Base-by-base conservation (phyloP, 2,113 vertebrate genomes). In the Perca schrenkii region DNA sequence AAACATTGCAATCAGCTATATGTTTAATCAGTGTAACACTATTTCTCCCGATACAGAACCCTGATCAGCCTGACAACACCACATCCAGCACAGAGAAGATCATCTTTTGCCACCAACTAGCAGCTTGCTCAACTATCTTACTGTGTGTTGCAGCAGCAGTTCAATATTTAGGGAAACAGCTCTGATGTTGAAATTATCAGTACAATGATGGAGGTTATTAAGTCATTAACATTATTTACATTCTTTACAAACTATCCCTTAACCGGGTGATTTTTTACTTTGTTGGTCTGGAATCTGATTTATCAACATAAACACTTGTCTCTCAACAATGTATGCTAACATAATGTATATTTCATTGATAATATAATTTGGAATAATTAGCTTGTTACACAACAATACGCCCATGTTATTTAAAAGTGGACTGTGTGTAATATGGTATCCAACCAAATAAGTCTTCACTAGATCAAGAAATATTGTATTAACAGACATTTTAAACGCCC, bases 1-100 rank as follows among this genome's bases (percentile, higher is more conserved):
- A 58, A 74, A 67, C 36, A 66, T 17, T 46, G 13, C 40, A 63
- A 53, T 78, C 57, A 67, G 49, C 13, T 69, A 43, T 58, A 47
- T 19, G 0, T 63, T 68, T 67, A 34, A 73, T 36, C 74, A 60
- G 31, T 22, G n/a, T 4, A 12, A 61, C 6, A 50, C 8, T 25
- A 17, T 43, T 66, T 54, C 14, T 61, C 17, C n/a, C 1, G 16
- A 14, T n/a, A 4, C 21, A 49, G 53, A 43, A 43, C 8, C 5
- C 25, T 31, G 46, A 67, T 52, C 25, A 19, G 46, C 46, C 17
- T 62, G 10, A 21, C 34, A 36, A 5, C 16, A 10, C 16, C 31
- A 36, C 40, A 43, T 43, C 7, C 40, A 43, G 40, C 40, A 43
- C 8, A 36, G 60, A 43, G 4, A 34, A 34, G 6, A 25, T 5